Base-by-base conservation (phyloP, 2,113 vertebrate genomes). In the Boleophthalmus pectinirostris region DNA sequence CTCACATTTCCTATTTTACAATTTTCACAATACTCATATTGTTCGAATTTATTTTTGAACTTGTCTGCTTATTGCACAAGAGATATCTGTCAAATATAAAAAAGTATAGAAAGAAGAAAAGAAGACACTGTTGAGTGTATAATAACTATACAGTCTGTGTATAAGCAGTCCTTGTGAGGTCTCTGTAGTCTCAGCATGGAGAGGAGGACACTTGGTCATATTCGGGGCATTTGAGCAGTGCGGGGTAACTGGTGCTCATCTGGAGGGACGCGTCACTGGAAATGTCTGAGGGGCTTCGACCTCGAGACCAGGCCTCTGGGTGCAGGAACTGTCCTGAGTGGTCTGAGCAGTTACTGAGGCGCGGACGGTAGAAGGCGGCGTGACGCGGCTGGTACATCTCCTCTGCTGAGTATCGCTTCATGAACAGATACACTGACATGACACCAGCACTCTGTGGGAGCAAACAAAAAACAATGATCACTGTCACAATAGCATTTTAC, bases 311-410 rank as follows among this genome's bases (percentile, higher is more conserved):
- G 0, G 93, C 87, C 0, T 95, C 94, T 0, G 95, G 95, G 77
- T 96, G 95, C 73, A 96, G 85, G 91, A 95, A 96, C 82, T 95
- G 95, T 13, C 95, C 92, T 0, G 94, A 96, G 90, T 95, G 95
- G 85, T 96, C 94, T 0, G 95, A 96, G 92, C 95, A 95, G 93
- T 95, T 95, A 88, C 95, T 96, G 73, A 95, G 93, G 0, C 95
- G 94, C 1, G 95, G 94, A 0, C 92, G 92, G 89, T 95, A 95
- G 92, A 95, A 95, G 72, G 88, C 70, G 0, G 93, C 92, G 66
- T 94, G 94, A 0, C 68, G 83, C 4, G 93, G 94, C 23, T 93
- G 85, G 88, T 94, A 95, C 29, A 93, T 85, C 72, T 95, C 94
- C 85, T 95, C 94, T 0, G 94, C 94, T 0, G 94, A 91, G 86